phyloP scores from a whole-genome alignment of 2,888 invertebrate species.

The Rhagonycha lutea region DNA sequence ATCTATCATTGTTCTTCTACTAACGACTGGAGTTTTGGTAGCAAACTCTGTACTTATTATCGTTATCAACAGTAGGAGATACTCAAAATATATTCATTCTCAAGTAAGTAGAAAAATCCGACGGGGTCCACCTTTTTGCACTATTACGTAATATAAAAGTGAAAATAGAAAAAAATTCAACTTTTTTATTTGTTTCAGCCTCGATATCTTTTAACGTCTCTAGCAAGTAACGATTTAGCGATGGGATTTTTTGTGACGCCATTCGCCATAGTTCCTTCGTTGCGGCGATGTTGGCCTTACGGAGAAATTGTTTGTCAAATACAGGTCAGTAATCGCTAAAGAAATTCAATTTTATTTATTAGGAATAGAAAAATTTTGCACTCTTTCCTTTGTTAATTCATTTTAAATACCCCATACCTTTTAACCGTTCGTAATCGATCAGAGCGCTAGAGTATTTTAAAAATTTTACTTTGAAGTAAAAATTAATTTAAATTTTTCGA shows the following conservation, averaged over 20 bases:
- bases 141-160: not conserved
- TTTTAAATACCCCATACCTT: not conserved
- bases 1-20: constrained; percentile 74
- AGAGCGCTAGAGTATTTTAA: not conserved
- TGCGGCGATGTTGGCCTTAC: constrained; percentile 89
- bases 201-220: constrained; percentile 81
- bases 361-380: not conserved
- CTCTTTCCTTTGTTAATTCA: not conserved
- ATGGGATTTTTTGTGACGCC: constrained; percentile 86
- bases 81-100: constrained; percentile 84
- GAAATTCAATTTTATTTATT: not conserved
- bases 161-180: not conserved
- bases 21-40: constrained; percentile 78
- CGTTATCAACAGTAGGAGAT: constrained; percentile 81
- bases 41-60: constrained; percentile 81
- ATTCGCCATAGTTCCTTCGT: constrained; percentile 80
- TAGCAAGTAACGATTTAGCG: constrained; percentile 85
- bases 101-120: constrained; percentile 64
- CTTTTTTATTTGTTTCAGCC: constrained; percentile 64
- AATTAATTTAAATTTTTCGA: not conserved
- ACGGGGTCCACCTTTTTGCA: not conserved
- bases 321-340: constrained; percentile 65
- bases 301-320: constrained; percentile 89
- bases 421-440: not conserved
- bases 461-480: not conserved